phyloP scores from a whole-genome alignment of 2,888 invertebrate genomes.

The Brenthis ino region DNA sequence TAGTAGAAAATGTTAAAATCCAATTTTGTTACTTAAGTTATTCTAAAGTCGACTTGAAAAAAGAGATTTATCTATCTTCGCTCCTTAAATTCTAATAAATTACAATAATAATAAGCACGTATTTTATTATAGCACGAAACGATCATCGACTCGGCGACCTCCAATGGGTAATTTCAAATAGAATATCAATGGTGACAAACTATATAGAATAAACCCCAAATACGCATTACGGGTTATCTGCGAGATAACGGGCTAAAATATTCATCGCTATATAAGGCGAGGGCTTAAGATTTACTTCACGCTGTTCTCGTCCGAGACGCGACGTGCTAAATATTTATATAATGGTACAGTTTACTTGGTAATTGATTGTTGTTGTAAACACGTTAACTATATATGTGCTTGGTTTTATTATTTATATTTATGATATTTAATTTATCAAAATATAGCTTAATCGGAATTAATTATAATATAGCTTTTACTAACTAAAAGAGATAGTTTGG shows the following conservation, averaged over 20 bases:
- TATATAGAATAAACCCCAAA: conserved; percentile 3
- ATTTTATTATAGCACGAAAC: neutral
- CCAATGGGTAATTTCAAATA: neutral
- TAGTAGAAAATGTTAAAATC: too few species aligned
- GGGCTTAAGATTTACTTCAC: conserved; percentile 14
- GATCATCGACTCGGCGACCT: neutral
- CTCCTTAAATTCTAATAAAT: too few species aligned
- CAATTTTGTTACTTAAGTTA: too few species aligned
- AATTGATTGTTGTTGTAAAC: neutral
- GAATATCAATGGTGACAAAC: neutral
- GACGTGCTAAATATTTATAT: conserved; percentile 4
- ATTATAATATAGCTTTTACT: too few species aligned
- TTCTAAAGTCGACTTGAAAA: too few species aligned
- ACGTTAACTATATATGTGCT: neutral
- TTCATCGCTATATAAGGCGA: conserved; percentile 9
- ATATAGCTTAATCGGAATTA: too few species aligned
- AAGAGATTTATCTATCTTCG: too few species aligned
- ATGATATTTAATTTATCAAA: too few species aligned
- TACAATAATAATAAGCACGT: too few species aligned
- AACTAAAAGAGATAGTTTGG: too few species aligned
- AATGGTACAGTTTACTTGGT: conserved; percentile 7
- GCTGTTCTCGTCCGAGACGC: conserved; percentile 2
- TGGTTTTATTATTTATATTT: neutral
- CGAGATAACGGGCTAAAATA: neutral
- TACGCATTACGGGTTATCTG: conserved; percentile 13